These are phyloP conservation scores for Sesia bembeciformis DNA, from an alignment of 2,888 invertebrate species.

Conservation along the genomic window DNA sequence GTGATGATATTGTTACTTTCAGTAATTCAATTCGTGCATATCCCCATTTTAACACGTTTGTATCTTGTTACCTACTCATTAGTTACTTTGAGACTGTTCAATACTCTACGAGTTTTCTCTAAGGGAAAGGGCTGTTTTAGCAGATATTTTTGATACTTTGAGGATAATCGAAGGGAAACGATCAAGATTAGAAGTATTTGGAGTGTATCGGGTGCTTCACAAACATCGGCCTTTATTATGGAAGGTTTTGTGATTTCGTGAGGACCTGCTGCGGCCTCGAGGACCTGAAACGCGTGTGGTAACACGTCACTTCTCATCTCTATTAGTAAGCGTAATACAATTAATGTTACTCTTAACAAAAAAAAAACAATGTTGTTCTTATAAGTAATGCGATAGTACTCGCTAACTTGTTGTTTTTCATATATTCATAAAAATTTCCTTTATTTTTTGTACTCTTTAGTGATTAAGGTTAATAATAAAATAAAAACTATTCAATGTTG, in stretches of 20 bases:
- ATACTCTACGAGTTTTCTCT: conserved; percentile 69
- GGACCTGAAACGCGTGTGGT: conserved; percentile 18
- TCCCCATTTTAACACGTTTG: conserved; percentile 58
- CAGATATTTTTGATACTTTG: conserved; percentile 74
- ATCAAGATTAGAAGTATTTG: conserved; percentile 24
- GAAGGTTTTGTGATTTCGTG: conserved; percentile 5
- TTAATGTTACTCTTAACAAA: conserved; percentile 67
- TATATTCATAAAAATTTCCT: conserved; percentile 73
- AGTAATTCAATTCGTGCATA: conserved; percentile 62
- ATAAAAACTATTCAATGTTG: conserved; percentile 72
- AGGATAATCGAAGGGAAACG: conserved; percentile 70
- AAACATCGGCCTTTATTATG: conserved; percentile 1
- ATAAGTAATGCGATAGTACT: conserved; percentile 67
- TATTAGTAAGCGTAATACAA: conserved; percentile 54
- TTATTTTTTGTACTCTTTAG: conserved; percentile 76
- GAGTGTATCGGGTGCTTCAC: not conserved
- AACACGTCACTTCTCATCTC: conserved; percentile 36
- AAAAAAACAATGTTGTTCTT: conserved; percentile 70
- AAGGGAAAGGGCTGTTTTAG: conserved; percentile 72
- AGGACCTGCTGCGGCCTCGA: conserved; percentile 12
- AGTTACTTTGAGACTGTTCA: conserved; percentile 74
- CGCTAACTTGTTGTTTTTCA: conserved; percentile 73
- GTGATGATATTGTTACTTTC: conserved; percentile 55
- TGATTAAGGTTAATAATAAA: conserved; percentile 68
- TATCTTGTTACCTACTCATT: conserved; percentile 70